Base-by-base conservation (phyloP, 1,140 invertebrate genomes). In the Cyclargus thomasi region DNA sequence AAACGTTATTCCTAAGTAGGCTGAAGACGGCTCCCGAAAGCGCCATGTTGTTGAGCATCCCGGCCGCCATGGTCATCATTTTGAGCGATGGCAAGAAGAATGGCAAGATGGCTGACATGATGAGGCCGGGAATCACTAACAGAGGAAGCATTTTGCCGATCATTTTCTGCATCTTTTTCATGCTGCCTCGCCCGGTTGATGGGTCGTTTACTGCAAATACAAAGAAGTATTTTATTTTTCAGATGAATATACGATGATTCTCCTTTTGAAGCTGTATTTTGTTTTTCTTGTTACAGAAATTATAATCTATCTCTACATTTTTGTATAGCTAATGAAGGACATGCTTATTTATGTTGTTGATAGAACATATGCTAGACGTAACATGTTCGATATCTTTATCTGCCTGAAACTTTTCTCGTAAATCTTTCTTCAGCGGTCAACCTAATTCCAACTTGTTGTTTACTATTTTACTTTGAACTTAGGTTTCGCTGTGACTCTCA, bases 91-190 rank as follows among this genome's bases (percentile, higher is more conserved):
- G 90, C 73, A 91, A 79, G 29, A 91, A 77, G 68, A 91, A 91
- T 10, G 90, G 90, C 67, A 91, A 77, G 29, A 91, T 76, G 5
- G 90, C 90, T 3, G 90, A 88, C 86, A 91, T 91, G 6, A 91
- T 79, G 1, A 91, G 78, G 2, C 90, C 90, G 6, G 90, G 90
- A 11, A 91, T 70, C 53, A 91, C 67, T 36, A 91, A 55, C 53
- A 86, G 72, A 4, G 90, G 90, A 14, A 88, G 66, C 6, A 90
- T 72, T 39, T 82, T 72, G 67, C 86, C 88, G 35, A 91, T 87
- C 36, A 71, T 71, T 66, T 90, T 91, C 11, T 81, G 73, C 53
- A 83, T 53, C 66, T 90, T 87, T 67, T 90, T 91, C 81, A 82
- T 82, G 35, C 73, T 82, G 1, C 82, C 78, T 6, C 89, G 75